phyloP scores from a whole-genome alignment of 2,888 invertebrate genomes.

The Colostygia pectinataria region DNA sequence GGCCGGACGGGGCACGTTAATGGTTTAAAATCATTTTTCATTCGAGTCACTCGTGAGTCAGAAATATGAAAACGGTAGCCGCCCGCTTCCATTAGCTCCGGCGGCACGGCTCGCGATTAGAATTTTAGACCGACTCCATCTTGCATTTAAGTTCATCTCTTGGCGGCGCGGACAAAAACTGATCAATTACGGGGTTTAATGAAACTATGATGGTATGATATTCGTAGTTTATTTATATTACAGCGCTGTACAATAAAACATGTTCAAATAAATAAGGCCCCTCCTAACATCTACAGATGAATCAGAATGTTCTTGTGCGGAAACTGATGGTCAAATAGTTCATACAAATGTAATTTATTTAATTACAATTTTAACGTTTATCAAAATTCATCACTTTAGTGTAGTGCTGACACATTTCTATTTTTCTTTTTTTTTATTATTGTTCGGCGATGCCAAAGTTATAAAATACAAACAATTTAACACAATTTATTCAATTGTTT shows the following conservation, averaged over 20 bases:
- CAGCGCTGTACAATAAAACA: conserved; percentile 17
- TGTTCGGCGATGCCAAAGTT: too few relatives aligned
- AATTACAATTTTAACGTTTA: too few relatives aligned
- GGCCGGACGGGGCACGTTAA: conserved; percentile 81
- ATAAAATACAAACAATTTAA: too few relatives aligned
- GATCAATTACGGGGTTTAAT: conserved; percentile 47
- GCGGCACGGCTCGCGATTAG: conserved; percentile 55
- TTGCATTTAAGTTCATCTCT: conserved; percentile 54
- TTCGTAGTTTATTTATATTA: conserved; percentile 37
- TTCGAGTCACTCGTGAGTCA: conserved; percentile 79
- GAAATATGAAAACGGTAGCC: conserved; percentile 80
- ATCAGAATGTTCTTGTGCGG: too few relatives aligned
- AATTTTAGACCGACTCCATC: conserved; percentile 70
- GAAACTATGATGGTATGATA: conserved; percentile 41
- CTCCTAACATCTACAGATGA: too few relatives aligned
- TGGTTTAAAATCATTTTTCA: conserved; percentile 84
- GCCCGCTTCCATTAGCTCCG: conserved; percentile 69
- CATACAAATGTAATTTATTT: too few relatives aligned
- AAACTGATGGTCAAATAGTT: too few relatives aligned
- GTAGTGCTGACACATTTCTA: too few relatives aligned
- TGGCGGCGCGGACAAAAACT: conserved; percentile 42
- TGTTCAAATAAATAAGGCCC: background rate
- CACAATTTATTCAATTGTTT: too few relatives aligned
- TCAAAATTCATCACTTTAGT: too few relatives aligned
- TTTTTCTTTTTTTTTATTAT: too few relatives aligned